Percentiles rank a stretch among this genome's conserved stretches.
phyloP scores from a whole-genome alignment of 1,140 invertebrate genomes.

The Orius laevigatus region DNA sequence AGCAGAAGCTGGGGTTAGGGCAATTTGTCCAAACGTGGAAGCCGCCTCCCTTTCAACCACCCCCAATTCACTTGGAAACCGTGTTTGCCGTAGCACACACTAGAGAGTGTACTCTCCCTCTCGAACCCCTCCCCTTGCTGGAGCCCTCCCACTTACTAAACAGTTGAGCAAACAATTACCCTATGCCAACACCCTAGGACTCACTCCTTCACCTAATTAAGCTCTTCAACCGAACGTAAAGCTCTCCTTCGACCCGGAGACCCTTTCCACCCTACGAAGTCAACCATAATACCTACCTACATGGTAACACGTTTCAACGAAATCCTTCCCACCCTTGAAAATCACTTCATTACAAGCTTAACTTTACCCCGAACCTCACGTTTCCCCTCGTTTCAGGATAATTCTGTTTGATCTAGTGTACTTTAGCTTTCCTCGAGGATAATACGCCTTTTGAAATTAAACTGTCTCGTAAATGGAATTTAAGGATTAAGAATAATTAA shows the following conservation, averaged over 20 bases:
- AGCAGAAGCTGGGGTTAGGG: background rate
- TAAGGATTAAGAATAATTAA: too few relatives aligned
- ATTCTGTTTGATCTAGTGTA: too few relatives aligned
- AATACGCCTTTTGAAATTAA: too few relatives aligned
- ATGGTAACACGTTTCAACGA: too few relatives aligned
- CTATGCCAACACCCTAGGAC: conserved; percentile 4
- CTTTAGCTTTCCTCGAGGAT: too few relatives aligned
- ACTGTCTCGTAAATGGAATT: too few relatives aligned
- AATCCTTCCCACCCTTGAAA: too few relatives aligned
- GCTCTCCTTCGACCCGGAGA: background rate
- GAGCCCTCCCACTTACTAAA: background rate
- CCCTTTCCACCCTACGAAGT: background rate
- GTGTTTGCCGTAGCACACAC: background rate
- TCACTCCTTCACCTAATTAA: conserved; percentile 8
- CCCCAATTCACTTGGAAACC: background rate
- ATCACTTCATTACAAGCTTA: too few relatives aligned
- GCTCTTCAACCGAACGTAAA: background rate
- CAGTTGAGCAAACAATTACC: conserved; percentile 7
- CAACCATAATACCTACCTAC: too few relatives aligned
- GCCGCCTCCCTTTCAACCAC: background rate
- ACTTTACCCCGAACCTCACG: too few relatives aligned
- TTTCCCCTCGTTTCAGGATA: too few relatives aligned
- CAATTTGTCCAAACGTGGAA: conserved; percentile 4
- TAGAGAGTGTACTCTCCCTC: background rate
- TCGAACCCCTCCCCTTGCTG: background rate